Evolutionary conservation across 2,888 invertebrate genomes (phyloP).

Genomic region (Sinhomidia bicolor): DNA sequence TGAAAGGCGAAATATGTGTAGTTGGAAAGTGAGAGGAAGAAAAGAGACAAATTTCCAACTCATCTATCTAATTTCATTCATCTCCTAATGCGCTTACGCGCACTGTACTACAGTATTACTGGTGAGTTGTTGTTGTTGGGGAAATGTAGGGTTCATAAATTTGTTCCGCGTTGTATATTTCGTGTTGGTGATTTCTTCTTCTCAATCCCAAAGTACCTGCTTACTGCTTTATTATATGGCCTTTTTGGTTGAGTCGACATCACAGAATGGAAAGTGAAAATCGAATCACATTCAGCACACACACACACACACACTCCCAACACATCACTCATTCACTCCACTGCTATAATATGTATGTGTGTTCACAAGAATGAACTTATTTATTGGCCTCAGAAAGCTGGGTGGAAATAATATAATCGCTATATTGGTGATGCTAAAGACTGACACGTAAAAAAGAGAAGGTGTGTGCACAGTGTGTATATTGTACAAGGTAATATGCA

Average conservation of each 20-base stretch:
- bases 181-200: slow-evolving; percentile 16
- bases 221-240: slow-evolving; percentile 47
- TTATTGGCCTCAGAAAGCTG: slow-evolving; percentile 3
- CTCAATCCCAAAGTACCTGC: slow-evolving; percentile 1
- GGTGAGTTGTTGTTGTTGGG: neutral
- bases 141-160: slow-evolving; percentile 28
- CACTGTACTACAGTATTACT: no score
- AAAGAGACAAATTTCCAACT: slow-evolving; percentile 54
- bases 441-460: no score
- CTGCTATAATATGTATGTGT: neutral
- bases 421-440: no score
- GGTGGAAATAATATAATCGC: slow-evolving; percentile 19
- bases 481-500: neutral
- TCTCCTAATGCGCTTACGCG: slow-evolving; percentile 55
- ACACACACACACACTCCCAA: neutral
- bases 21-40: neutral
- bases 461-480: slow-evolving; percentile 25
- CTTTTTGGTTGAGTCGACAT: slow-evolving; percentile 30
- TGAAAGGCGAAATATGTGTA: neutral
- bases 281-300: slow-evolving; percentile 49
- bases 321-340: neutral
- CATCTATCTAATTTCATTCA: slow-evolving; percentile 63
- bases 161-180: slow-evolving; percentile 32
- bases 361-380: neutral
- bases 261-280: slow-evolving; percentile 55